A percentile compares a stretch with the other conserved stretches of the same genome.
Evolutionary conservation across 2,888 invertebrate species (phyloP).

Genomic region (Onthophagus sagittarius): DNA sequence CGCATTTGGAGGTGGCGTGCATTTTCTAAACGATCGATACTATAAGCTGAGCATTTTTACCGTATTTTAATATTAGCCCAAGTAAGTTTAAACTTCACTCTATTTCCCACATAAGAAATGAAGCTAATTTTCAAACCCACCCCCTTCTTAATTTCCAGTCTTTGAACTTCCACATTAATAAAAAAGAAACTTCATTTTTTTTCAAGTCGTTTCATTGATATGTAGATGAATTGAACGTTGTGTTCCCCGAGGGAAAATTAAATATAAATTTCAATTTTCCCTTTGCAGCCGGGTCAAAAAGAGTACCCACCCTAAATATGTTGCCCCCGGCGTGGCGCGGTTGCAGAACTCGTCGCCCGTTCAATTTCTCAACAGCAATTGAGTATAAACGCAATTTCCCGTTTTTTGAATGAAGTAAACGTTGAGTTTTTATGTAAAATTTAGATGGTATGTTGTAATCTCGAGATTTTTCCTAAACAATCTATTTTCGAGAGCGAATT

Average conservation of each 20-base stretch:
- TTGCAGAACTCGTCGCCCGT: background rate
- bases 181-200: background rate
- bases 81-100: too few relatives aligned
- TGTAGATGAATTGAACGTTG: background rate
- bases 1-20: background rate
- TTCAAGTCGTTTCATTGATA: background rate
- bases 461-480: constrained; percentile 10
- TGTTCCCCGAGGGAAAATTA: background rate
- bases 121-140: too few relatives aligned
- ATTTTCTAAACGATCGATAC: background rate
- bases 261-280: constrained; percentile 12
- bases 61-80: too few relatives aligned
- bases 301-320: background rate
- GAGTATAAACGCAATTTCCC: constrained; percentile 5
- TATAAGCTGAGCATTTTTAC: background rate
- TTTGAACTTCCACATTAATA: too few relatives aligned
- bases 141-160: too few relatives aligned
- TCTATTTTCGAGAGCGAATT: constrained; percentile 7
- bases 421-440: background rate
- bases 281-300: background rate
- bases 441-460: background rate
- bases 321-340: background rate
- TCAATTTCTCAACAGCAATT: background rate
- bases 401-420: background rate
- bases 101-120: too few relatives aligned